Conservation (phyloP, 2,888 invertebrate species). For the Athalia circularis region DNA sequence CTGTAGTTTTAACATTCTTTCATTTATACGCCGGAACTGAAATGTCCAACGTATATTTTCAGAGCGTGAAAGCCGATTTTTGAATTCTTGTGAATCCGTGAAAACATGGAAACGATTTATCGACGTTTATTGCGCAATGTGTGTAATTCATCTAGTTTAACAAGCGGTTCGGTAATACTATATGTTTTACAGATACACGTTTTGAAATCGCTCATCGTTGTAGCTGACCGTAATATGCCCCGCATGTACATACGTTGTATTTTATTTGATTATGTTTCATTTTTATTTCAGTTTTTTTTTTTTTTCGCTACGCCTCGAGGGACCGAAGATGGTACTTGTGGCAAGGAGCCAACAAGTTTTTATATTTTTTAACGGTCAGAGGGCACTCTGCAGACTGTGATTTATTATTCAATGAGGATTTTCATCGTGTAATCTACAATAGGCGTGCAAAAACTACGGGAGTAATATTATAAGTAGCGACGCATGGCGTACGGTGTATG, state of each 20-base stretch:
- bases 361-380: slow-evolving; percentile 29
- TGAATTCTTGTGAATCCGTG: too few relatives aligned
- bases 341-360: background rate
- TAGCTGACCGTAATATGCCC: too few relatives aligned
- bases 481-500: too few relatives aligned
- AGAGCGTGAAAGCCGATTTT: too few relatives aligned
- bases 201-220: slow-evolving; percentile 23
- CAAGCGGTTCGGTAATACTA: too few relatives aligned
- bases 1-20: background rate
- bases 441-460: background rate
- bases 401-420: background rate
- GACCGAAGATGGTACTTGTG: background rate
- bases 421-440: background rate
- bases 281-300: too few relatives aligned
- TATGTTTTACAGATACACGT: background rate
- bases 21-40: too few relatives aligned
- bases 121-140: too few relatives aligned
- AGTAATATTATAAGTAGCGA: background rate
- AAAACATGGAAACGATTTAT: too few relatives aligned
- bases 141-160: too few relatives aligned
- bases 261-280: background rate
- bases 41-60: too few relatives aligned
- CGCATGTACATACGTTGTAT: background rate
- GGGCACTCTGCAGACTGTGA: slow-evolving; percentile 14
- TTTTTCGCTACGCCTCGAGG: too few relatives aligned